phyloP scores from a whole-genome alignment of 2,113 vertebrate species.

The Sialia sialis region DNA sequence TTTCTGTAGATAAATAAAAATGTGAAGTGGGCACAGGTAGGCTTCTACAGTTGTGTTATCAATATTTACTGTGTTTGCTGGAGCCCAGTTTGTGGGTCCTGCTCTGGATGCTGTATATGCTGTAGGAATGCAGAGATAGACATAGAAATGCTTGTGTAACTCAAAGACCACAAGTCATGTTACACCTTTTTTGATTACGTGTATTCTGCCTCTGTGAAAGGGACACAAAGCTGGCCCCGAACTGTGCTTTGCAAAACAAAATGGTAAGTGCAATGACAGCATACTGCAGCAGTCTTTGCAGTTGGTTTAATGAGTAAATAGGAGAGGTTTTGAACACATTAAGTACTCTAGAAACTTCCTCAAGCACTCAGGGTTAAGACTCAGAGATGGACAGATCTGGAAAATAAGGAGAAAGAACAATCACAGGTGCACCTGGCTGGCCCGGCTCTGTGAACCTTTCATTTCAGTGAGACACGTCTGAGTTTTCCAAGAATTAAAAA shows the following conservation, averaged over 20 bases:
- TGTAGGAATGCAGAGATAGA: background rate
- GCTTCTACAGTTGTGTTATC: background rate
- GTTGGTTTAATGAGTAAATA: background rate
- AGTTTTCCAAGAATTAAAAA: background rate
- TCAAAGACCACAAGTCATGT: background rate
- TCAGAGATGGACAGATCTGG: background rate
- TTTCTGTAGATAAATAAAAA: background rate
- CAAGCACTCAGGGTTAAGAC: background rate
- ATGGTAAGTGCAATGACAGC: rapidly evolving
- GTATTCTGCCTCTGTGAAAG: background rate
- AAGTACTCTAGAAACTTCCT: background rate
- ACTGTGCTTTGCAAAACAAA: background rate
- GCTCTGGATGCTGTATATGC: background rate
- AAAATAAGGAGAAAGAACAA: background rate
- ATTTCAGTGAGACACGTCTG: background rate
- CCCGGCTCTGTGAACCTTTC: rapidly evolving
- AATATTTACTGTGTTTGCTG: background rate
- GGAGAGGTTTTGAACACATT: background rate
- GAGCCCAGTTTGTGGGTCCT: background rate
- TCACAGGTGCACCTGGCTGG: background rate
- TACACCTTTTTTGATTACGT: background rate
- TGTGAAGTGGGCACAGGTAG: background rate
- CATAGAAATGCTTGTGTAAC: background rate
- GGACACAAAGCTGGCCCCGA: background rate
- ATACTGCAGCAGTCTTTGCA: background rate